Evolutionary conservation across 1,140 invertebrate species (phyloP), one percentile per base, ranked within the genome.

Genomic region (Bradynema listronoti): DNA sequence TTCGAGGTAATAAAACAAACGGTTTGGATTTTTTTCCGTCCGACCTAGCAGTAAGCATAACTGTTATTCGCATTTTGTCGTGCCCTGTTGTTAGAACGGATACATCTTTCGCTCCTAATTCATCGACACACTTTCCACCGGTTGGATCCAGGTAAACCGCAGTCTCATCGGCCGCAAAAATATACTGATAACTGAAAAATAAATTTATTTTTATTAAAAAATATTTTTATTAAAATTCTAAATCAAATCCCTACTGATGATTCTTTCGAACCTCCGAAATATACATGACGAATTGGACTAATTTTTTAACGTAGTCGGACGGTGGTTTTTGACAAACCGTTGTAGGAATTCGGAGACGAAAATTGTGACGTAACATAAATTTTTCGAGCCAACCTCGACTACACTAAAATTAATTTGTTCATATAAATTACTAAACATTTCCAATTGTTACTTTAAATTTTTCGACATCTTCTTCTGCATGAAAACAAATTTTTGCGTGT

Each of bases 291-390:
- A 57, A 57, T 16, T 57, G 24, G 2, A 57, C 50, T 14, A 57
- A 29, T 32, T 55, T 27, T n/a, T 57, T 16, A 11, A 19, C 46
- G 24, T 57, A 57, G 29, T 41, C 46, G 29, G 55, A 46, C 14
- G 55, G 55, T 16, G 55, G 19, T n/a, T 57, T 57, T 22, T 57
- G 55, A 33, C 55, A 57, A 16, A 54, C 49, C 19, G 55, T 57
- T 9, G 55, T 57, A 7, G 4, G 43, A 2, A 9, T 9, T 27
- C 55, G 49, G 7, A 27, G 4, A 16, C 43, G 16, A n/a, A 57
- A 32, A 24, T 27, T 57, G 55, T 57, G 55, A 5, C 47, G 54
- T 4, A 27, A 30, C 9, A 57, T 1, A 34, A 57, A 57, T 32
- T 54, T 30, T 22, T 53, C 56, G 14, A 56, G 43, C 52, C 52